Evolutionary conservation across 2,888 invertebrate species (phyloP).

Genomic region (Tenthredo notha): DNA sequence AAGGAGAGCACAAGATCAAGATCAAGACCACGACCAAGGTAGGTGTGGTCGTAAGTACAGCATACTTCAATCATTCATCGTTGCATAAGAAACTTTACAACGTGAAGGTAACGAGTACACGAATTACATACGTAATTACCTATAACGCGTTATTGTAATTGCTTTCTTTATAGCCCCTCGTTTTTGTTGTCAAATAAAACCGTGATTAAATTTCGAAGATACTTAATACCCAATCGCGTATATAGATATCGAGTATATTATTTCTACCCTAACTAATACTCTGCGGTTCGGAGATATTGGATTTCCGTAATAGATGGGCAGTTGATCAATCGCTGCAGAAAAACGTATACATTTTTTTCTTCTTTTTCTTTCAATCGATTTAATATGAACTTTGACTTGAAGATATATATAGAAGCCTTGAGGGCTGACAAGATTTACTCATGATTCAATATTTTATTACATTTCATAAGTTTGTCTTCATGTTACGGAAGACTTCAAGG

Average conservation of each 20-base stretch:
- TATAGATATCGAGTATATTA: not conserved
- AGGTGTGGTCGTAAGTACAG: slow-evolving; percentile 29
- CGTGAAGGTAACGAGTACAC: not conserved
- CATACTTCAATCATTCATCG: slow-evolving; percentile 21
- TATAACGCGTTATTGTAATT: not conserved
- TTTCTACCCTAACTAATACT: not conserved
- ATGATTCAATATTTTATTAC: slow-evolving; percentile 2
- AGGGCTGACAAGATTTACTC: slow-evolving; percentile 8
- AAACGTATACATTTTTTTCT: not conserved
- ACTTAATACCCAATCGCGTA: not conserved
- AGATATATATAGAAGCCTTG: not conserved
- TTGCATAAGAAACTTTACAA: not conserved
- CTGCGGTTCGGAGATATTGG: not conserved
- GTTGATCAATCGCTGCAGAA: not conserved
- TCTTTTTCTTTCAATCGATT: not conserved
- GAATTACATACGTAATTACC: not conserved
- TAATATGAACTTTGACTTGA: not conserved
- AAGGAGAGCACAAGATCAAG: slow-evolving; percentile 43
- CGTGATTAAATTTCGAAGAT: not conserved
- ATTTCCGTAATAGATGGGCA: not conserved
- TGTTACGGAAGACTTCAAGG: slow-evolving; percentile 42
- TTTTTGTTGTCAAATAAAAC: not conserved
- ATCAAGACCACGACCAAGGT: slow-evolving; percentile 34
- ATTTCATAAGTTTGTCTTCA: slow-evolving; percentile 26
- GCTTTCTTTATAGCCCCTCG: not conserved